Evolutionary conservation across 2,888 invertebrate genomes (phyloP), one percentile per base, ranked within the genome.

Genomic region (Sphaerophoria taeniata): DNA sequence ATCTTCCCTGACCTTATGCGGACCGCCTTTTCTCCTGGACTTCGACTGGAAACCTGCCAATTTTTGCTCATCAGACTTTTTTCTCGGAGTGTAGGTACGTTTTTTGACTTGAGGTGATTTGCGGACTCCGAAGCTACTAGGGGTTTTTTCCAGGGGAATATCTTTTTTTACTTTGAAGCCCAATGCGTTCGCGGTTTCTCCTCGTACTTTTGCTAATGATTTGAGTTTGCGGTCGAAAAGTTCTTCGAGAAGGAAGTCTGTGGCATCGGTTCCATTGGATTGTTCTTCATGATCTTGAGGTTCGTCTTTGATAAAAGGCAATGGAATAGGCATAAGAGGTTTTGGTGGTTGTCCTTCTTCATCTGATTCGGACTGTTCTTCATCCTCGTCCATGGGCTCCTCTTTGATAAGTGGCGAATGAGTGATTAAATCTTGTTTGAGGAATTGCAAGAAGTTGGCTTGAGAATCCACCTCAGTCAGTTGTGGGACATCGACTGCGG

Each of bases 161-260:
- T 67, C 67, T n/a, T 71, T 56, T 34, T 61, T 31, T 12, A 43
- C 33, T 47, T 36, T 47, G 6, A 45, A 36, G 2, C 11, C 45
- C 4, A 65, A 36, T 4, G 4, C 7, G 14, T 56, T 74, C n/a
- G n/a, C n/a, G 2, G 56, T 31, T 65, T 43, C 63, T 34, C 58
- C 12, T 36, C 33, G 58, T 60, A 55, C 47, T 33, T 63, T 83
- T 11, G 73, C 77, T 9, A 82, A 70, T 14, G 83, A 83, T 49
- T 73, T 63, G 5, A 65, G 51, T 55, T 83, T 83, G 7, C 83
- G 78, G 12, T 83, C 83, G 53, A 79, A 36, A 0, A 83, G 60
- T 53, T 83, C 83, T 39, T 74, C 39, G 0, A 83, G 6, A 1
- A 83, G n/a, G 3, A 65, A 47, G 12, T 79, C 83, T 11, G 73